Evolutionary conservation across 2,113 vertebrate genomes (phyloP).

Genomic region (Procavia capensis): DNA sequence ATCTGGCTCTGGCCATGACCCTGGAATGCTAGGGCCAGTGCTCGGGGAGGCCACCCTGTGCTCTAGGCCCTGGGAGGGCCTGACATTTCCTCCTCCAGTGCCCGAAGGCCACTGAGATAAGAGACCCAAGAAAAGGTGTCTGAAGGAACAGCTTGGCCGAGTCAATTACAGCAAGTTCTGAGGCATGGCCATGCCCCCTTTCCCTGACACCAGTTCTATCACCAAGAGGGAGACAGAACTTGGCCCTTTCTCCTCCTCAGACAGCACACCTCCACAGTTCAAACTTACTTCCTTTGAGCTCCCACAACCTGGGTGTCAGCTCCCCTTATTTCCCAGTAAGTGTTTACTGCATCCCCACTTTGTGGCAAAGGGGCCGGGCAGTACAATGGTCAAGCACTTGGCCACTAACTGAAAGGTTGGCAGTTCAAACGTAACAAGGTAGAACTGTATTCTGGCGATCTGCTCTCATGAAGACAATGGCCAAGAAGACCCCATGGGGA

Average conservation of each 20-base stretch:
- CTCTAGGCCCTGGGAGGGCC: background rate
- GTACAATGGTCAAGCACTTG: background rate
- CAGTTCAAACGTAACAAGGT: background rate
- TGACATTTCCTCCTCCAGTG: background rate
- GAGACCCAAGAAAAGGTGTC: background rate
- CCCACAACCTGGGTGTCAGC: background rate
- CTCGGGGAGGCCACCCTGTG: background rate
- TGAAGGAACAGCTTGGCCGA: background rate
- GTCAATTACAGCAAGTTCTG: background rate
- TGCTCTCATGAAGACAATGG: too few relatives aligned
- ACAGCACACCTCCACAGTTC: background rate
- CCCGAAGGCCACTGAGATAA: conserved; percentile 69
- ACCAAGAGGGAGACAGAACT: background rate
- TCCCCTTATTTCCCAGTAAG: background rate
- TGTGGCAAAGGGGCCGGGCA: background rate
- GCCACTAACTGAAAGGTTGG: background rate
- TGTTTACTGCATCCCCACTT: background rate
- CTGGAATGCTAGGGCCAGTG: background rate
- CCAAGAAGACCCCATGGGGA: too few relatives aligned
- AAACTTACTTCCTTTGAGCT: background rate
- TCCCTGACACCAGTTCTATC: background rate
- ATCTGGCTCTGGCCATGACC: background rate
- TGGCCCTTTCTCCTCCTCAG: rapidly evolving
- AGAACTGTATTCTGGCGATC: background rate
- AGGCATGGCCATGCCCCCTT: rapidly evolving